phyloP scores from a whole-genome alignment of 2,113 vertebrate genomes.

The Seriola aureovittata region DNA sequence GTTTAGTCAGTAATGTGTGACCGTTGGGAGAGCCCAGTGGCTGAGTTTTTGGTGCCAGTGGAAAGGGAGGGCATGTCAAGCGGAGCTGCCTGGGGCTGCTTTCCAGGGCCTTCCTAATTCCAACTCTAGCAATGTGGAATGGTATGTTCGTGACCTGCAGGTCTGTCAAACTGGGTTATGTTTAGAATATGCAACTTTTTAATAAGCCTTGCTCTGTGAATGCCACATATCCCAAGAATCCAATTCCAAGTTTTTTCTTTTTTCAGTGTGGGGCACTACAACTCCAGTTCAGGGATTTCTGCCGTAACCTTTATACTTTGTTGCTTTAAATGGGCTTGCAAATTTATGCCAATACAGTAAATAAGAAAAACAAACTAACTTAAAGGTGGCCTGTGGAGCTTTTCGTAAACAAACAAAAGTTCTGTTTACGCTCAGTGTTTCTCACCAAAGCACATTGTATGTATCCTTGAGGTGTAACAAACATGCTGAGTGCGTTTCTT shows the following conservation, averaged over 20 bases:
- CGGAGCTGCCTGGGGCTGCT: slow-evolving; percentile 51
- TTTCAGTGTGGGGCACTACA: not conserved
- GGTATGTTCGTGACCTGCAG: slow-evolving; percentile 57
- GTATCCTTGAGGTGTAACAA: not conserved
- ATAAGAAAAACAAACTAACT: not conserved
- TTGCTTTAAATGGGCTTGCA: not conserved
- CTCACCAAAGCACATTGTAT: not conserved
- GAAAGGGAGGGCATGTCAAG: slow-evolving; percentile 59
- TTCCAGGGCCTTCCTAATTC: slow-evolving; percentile 53
- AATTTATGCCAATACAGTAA: not conserved
- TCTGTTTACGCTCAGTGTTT: not conserved
- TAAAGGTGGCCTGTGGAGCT: slow-evolving; percentile 10
- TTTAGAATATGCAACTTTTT: slow-evolving; percentile 38
- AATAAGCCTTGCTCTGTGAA: slow-evolving; percentile 15
- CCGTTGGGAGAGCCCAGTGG: slow-evolving; percentile 72
- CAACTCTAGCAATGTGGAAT: slow-evolving; percentile 48
- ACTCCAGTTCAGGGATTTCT: not conserved
- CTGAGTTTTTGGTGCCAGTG: slow-evolving; percentile 61
- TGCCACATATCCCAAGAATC: slow-evolving; percentile 4
- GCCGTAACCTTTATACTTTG: not conserved
- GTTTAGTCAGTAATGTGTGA: slow-evolving; percentile 78
- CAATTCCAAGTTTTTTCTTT: not conserved
- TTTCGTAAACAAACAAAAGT: not conserved
- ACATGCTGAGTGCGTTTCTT: not conserved
- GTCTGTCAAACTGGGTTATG: slow-evolving; percentile 59